Evolutionary conservation across 2,888 invertebrate species (phyloP), one percentile per base, ranked within the genome.

Genomic region (Alloplasta piceator): DNA sequence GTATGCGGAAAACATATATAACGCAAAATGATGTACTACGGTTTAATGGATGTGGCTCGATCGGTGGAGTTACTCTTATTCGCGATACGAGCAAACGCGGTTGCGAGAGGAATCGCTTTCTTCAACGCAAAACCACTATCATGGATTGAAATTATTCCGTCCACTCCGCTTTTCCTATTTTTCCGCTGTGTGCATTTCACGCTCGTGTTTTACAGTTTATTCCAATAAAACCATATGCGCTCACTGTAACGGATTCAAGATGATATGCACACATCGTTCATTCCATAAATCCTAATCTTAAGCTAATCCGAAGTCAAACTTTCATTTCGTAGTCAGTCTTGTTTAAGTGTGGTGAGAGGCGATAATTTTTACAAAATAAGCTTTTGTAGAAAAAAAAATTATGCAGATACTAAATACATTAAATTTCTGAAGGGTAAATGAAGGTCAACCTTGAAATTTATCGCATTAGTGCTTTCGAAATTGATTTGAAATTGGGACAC

Each of bases 121-220:
- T 80, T 73, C 55, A 58, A 66, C 14, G 10, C 56, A 38, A 38
- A 7, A 55, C 38, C 14, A 26, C 9, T 38, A 43, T 14, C 26
- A 38, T 50, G 67, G 72, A 67, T 48, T 36, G 16, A 6, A 61
- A 48, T 72, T 68, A 63, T 61, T 58, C 80, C 80, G 76, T 43
- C 41, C 14, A 14, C 16, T 26, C 48, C 41, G 68, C 50, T 80
- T 58, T 72, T 68, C 60, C 67, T 58, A 77, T 67, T 80, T 80
- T 80, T 80, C 72, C 68, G 68, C 67, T 68, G 61, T 41, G 26
- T 52, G 52, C 39, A 68, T 46, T 80, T 80, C 72, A 80, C 77
- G 72, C 80, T 73, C 14, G 36, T 50, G 26, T 73, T 63, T 76
- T 41, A 38, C 55, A 55, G 12, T 67, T 72, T 67, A 80, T 76